phyloP scores from a whole-genome alignment of 2,888 invertebrate species.

The Cancer borealis region DNA sequence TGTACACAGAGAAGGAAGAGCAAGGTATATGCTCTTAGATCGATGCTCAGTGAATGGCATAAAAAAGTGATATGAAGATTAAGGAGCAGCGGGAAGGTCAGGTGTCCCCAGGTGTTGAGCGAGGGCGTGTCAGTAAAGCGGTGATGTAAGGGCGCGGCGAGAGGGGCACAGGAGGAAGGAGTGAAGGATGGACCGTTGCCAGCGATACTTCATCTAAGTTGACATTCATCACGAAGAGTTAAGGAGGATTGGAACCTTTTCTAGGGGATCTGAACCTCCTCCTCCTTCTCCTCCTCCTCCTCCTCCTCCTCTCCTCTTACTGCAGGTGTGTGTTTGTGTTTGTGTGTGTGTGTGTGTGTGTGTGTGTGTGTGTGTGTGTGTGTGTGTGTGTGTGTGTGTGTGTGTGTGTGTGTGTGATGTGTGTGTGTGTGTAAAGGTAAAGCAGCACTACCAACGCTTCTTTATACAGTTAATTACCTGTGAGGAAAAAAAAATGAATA shows the following conservation, averaged over 20 bases:
- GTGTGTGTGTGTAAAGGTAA: neutral
- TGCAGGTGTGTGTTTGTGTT: neutral
- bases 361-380: neutral
- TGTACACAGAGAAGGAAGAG: neutral
- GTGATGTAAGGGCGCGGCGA: constrained; percentile 27
- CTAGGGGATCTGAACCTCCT: constrained; percentile 24
- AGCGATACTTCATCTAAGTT: constrained; percentile 41
- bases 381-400: neutral
- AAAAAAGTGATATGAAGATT: constrained; percentile 45
- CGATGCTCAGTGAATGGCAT: constrained; percentile 31
- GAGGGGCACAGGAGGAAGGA: constrained; percentile 44
- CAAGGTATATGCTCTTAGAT: constrained; percentile 14
- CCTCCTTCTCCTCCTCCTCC: no score
- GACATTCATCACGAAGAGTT: constrained; percentile 40
- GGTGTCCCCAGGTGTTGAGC: constrained; percentile 43
- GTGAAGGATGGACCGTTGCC: constrained; percentile 31
- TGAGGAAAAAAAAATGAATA: neutral
- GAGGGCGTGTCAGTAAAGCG: constrained; percentile 31
- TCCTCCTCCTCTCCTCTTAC: neutral
- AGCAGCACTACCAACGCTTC: neutral
- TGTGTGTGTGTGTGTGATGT: neutral
- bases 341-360: neutral
- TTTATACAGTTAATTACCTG: neutral
- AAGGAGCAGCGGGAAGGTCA: constrained; percentile 12
- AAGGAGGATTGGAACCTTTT: constrained; percentile 45